phyloP scores from a whole-genome alignment of 2,113 vertebrate genomes.

The Zosterops japonicus region DNA sequence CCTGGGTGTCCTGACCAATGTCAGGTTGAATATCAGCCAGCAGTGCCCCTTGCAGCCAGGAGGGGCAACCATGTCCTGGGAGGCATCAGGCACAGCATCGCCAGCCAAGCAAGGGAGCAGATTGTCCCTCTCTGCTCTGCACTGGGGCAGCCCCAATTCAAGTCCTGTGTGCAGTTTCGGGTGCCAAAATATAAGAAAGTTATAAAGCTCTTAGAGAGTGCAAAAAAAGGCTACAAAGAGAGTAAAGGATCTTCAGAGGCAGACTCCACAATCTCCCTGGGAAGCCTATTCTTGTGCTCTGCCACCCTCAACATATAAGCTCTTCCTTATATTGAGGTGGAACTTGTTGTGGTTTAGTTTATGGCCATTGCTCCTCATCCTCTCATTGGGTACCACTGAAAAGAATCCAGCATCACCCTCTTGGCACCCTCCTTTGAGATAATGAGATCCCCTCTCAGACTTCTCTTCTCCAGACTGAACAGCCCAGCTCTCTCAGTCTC shows the following conservation, averaged over 20 bases:
- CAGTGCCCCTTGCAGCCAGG: neutral
- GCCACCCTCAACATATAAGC: neutral
- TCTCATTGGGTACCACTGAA: neutral
- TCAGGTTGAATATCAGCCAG: neutral
- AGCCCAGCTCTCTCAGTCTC: neutral
- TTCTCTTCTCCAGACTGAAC: neutral
- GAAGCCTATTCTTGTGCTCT: neutral
- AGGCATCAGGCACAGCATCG: accelerated
- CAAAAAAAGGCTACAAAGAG: neutral
- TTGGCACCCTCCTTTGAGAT: neutral
- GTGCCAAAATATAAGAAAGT: neutral
- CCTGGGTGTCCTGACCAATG: neutral
- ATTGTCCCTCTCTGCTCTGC: no score
- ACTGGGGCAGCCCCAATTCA: accelerated
- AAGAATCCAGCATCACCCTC: neutral
- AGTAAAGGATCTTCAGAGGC: neutral
- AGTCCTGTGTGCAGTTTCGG: neutral
- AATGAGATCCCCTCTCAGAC: neutral
- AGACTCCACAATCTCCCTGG: neutral
- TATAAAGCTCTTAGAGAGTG: neutral
- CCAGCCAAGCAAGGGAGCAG: neutral
- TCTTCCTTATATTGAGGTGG: neutral
- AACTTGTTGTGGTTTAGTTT: neutral
- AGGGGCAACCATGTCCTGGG: neutral
- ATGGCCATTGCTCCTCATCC: neutral